These are phyloP conservation scores for Menura novaehollandiae DNA, from an alignment of 2,113 vertebrate species.

Conservation along the genomic window DNA sequence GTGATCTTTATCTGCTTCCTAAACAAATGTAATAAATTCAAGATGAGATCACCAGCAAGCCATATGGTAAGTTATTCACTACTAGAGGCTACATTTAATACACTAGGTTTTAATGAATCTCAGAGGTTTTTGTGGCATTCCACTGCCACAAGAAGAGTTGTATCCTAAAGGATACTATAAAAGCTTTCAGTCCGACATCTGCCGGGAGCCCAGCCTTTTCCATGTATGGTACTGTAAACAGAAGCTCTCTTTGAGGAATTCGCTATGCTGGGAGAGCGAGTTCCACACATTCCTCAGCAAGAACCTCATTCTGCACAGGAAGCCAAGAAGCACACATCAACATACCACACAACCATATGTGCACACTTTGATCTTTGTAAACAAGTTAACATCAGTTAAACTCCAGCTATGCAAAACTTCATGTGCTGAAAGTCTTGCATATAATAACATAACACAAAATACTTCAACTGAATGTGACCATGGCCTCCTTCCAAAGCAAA, in stretches of 20 bases:
- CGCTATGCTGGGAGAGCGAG: neutral
- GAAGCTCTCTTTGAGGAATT: slow-evolving; percentile 53
- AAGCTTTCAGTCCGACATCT: slow-evolving; percentile 1
- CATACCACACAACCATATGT: neutral
- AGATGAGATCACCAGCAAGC: neutral
- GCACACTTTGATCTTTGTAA: slow-evolving; percentile 20
- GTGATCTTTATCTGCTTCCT: neutral
- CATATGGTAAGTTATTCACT: neutral
- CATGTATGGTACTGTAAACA: slow-evolving; percentile 58
- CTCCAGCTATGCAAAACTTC: neutral
- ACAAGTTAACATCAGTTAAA: neutral
- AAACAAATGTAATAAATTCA: neutral
- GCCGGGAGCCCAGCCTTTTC: neutral
- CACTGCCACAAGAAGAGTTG: neutral
- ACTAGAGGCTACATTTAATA: neutral
- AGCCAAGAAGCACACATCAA: slow-evolving; percentile 35
- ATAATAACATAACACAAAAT: neutral
- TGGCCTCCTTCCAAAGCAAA: neutral
- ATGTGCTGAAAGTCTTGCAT: neutral
- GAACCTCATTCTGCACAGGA: slow-evolving; percentile 32
- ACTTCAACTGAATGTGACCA: neutral
- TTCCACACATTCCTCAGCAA: slow-evolving; percentile 59
- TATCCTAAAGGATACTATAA: neutral
- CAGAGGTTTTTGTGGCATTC: neutral
- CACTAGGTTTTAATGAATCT: neutral